Conservation (phyloP, 2,113 vertebrate species). For the Willisornis vidua region DNA sequence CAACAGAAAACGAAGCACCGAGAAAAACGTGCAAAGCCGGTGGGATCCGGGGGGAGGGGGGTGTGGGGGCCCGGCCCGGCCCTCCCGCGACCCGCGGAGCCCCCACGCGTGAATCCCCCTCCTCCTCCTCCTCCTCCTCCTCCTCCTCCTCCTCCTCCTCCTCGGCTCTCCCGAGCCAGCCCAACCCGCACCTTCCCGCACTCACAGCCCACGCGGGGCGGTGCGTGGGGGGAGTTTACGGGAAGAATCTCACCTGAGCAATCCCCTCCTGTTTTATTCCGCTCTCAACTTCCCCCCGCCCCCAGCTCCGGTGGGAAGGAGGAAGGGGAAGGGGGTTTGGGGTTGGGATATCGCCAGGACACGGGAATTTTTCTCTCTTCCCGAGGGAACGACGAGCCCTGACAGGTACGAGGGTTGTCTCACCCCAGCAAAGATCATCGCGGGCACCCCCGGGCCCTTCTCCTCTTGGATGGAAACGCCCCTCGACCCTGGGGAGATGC, state of each 20-base stretch:
- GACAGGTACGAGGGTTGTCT: not conserved
- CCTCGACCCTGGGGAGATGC: too few species aligned
- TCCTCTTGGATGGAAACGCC: too few species aligned
- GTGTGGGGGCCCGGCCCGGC: not conserved
- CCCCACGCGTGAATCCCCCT: not conserved
- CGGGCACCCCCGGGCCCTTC: not conserved
- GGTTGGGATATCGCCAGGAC: not conserved
- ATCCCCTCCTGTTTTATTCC: not conserved
- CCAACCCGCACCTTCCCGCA: not conserved
- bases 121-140: not conserved
- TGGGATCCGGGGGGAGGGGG: not conserved
- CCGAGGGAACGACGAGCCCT: not conserved
- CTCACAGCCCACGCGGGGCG: not conserved
- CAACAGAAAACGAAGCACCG: not conserved
- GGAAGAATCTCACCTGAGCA: not conserved
- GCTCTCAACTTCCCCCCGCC: not conserved
- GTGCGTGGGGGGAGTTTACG: not conserved
- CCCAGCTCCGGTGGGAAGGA: too few species aligned
- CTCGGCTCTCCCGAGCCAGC: not conserved
- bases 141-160: not conserved
- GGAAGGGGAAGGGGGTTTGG: not conserved
- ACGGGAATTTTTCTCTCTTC: not conserved
- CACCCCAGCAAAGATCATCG: not conserved
- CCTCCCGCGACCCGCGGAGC: not conserved
- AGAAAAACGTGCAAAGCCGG: not conserved